These are phyloP conservation scores for Euglossa dilemma DNA, from an alignment of 1,140 invertebrate species.

Conservation along the genomic window DNA sequence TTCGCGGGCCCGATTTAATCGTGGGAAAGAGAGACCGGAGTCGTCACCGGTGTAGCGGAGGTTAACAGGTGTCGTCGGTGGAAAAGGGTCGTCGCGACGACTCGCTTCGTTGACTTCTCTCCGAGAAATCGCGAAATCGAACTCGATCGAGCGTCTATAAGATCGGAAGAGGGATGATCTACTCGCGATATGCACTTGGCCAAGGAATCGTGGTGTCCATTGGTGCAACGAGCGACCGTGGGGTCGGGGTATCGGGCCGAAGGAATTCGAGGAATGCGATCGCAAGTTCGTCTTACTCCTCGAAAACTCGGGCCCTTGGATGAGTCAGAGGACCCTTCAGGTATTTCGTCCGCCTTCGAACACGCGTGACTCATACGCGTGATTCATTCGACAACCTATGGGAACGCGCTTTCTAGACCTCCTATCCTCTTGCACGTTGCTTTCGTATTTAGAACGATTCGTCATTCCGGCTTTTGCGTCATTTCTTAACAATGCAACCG, in stretches of 20 bases:
- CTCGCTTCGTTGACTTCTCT: conserved; percentile 60
- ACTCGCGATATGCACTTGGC: conserved; percentile 45
- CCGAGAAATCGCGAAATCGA: too few relatives aligned
- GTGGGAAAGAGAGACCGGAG: conserved; percentile 66
- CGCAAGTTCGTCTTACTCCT: conserved; percentile 54
- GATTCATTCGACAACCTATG: conserved; percentile 54
- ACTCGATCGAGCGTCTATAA: too few relatives aligned
- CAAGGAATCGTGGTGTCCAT: conserved; percentile 52
- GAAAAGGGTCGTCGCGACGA: conserved; percentile 49
- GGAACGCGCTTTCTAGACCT: conserved; percentile 9
- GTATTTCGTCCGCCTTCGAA: conserved; percentile 46
- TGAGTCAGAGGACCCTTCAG: conserved; percentile 55
- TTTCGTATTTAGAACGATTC: conserved; percentile 6
- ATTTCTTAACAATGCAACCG: background rate
- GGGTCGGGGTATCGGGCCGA: background rate
- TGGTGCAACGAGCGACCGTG: conserved; percentile 23
- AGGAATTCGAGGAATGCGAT: conserved; percentile 64
- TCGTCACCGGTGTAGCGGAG: conserved; percentile 29
- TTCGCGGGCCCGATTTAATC: conserved; percentile 69
- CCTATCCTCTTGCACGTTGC: conserved; percentile 1
- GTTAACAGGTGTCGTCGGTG: conserved; percentile 63
- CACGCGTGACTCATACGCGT: conserved; percentile 54
- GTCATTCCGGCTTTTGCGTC: conserved; percentile 3
- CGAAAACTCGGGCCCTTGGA: conserved; percentile 54
- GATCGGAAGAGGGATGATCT: too few relatives aligned